Conservation (phyloP, 2,113 vertebrate species). For the Trogon surrucura region DNA sequence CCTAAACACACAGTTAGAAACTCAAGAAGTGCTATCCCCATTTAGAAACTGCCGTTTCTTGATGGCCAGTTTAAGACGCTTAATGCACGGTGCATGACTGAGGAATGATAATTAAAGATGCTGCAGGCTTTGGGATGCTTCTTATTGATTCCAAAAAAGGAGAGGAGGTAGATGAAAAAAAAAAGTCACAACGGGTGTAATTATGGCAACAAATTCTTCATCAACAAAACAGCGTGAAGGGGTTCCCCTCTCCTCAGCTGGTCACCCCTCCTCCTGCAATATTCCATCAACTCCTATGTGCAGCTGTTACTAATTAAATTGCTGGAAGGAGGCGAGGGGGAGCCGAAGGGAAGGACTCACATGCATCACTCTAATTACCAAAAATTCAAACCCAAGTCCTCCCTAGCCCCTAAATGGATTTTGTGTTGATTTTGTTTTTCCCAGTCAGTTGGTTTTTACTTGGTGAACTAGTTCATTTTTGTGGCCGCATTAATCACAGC, state of each 20-base stretch:
- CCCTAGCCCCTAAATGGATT: neutral
- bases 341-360: fast-evolving
- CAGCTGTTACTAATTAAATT: neutral
- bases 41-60: neutral
- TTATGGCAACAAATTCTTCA: neutral
- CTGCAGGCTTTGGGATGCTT: neutral
- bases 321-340: neutral
- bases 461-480: neutral
- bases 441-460: neutral
- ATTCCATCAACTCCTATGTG: neutral
- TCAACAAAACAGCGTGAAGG: neutral
- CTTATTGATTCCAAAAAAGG: neutral
- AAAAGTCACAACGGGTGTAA: neutral
- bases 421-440: neutral
- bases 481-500: neutral
- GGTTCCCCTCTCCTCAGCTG: neutral
- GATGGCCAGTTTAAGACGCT: neutral
- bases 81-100: neutral
- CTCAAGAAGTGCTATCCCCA: neutral
- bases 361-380: neutral
- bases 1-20: neutral
- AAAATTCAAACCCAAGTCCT: neutral
- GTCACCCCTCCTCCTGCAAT: neutral
- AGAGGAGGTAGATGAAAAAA: neutral
- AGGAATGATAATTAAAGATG: neutral